A percentile compares a stretch with the other conserved stretches of the same genome.
Conservation (phyloP, 2,797 vertebrate species). For the Craterocephalus amniculus region DNA sequence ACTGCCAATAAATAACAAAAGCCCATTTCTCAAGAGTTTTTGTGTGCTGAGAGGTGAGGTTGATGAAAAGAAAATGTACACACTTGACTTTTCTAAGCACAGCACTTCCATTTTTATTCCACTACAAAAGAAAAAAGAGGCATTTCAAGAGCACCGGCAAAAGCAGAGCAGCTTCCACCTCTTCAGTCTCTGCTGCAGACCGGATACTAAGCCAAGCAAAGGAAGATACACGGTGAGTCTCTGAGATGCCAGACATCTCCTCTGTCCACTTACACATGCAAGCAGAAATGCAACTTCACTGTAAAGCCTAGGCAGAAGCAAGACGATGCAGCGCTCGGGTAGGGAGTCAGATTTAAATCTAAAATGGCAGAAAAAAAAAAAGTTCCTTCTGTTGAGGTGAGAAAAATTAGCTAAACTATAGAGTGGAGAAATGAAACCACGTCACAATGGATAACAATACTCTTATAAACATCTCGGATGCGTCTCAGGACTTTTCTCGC, state of each 20-base stretch:
- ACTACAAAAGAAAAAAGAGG: constrained; percentile 79
- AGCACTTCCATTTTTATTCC: constrained; percentile 80
- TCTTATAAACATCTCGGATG: constrained; percentile 35
- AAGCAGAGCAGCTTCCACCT: constrained; percentile 62
- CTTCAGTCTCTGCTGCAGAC: constrained; percentile 23
- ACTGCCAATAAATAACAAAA: background rate
- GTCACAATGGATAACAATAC: constrained; percentile 50
- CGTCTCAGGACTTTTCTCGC: no score
- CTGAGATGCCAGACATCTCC: constrained; percentile 34
- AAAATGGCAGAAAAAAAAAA: constrained; percentile 18
- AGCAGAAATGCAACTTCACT: constrained; percentile 36
- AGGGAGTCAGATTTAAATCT: constrained; percentile 6
- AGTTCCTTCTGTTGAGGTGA: background rate
- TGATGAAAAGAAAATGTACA: background rate
- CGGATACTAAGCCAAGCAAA: constrained; percentile 50
- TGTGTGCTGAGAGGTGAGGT: background rate
- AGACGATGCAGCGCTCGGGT: constrained; percentile 23
- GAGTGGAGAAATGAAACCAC: constrained; percentile 45
- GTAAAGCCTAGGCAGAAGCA: constrained; percentile 47
- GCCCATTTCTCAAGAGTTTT: background rate
- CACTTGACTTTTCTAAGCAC: constrained; percentile 47
- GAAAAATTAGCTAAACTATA: constrained; percentile 22
- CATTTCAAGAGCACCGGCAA: constrained; percentile 70
- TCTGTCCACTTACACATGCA: constrained; percentile 60
- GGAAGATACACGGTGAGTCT: constrained; percentile 32